These are phyloP conservation scores for Synergus gifuensis DNA, from an alignment of 2,888 invertebrate genomes.

Conservation along the genomic window DNA sequence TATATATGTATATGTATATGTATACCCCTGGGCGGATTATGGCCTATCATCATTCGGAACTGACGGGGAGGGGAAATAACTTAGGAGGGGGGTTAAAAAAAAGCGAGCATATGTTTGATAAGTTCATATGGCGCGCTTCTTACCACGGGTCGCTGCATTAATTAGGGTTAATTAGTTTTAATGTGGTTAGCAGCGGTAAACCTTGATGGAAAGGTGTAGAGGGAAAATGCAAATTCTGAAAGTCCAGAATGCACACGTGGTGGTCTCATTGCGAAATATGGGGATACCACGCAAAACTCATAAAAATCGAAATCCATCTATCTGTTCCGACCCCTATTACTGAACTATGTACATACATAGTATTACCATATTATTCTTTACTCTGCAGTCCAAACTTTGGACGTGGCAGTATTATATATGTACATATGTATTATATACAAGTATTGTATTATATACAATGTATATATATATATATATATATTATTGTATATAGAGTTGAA, in stretches of 20 bases:
- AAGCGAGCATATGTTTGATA: slow-evolving; percentile 68
- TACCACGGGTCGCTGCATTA: slow-evolving; percentile 52
- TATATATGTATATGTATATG: slow-evolving; percentile 52
- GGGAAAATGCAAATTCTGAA: slow-evolving; percentile 12
- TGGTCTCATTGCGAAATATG: neutral
- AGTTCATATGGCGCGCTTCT: slow-evolving; percentile 61
- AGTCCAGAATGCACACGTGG: neutral
- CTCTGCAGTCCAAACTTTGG: no score
- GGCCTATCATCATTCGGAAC: slow-evolving; percentile 73
- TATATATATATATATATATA: no score
- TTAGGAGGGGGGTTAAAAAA: slow-evolving; percentile 53
- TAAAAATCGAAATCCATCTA: neutral
- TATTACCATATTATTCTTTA: no score
- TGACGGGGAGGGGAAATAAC: slow-evolving; percentile 60
- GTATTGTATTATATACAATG: no score
- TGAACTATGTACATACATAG: no score
- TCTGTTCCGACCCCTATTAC: no score
- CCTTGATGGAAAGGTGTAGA: neutral
- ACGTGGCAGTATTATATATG: no score
- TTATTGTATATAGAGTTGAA: no score
- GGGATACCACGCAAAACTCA: neutral
- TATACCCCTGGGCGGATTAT: slow-evolving; percentile 72
- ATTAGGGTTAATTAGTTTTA: slow-evolving; percentile 56
- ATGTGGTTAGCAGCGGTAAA: slow-evolving; percentile 5
- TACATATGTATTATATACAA: no score